Conservation (phyloP, 1,140 invertebrate species). For the Panulirus ornatus region DNA sequence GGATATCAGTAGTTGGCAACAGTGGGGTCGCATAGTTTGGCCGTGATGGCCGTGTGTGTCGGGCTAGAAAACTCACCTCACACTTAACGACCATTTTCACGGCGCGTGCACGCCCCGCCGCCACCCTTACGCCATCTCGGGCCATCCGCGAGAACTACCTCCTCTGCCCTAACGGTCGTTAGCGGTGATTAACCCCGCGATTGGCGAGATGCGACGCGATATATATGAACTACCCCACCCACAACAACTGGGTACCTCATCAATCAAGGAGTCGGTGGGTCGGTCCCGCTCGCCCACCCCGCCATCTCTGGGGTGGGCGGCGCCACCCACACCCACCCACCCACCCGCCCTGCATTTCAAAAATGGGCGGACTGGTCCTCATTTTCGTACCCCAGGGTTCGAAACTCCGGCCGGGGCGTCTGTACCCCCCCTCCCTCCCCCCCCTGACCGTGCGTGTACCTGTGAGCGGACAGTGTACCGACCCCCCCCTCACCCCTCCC, state of each 20-base stretch:
- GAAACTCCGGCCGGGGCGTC: neutral
- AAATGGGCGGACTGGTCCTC: neutral
- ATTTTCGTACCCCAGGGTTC: neutral
- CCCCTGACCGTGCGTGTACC: neutral
- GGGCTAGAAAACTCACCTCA: neutral
- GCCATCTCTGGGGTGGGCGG: too few species aligned
- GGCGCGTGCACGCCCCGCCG: slow-evolving; percentile 3
- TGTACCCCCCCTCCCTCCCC: neutral
- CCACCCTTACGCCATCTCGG: slow-evolving; percentile 2
- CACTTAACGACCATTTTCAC: slow-evolving; percentile 30
- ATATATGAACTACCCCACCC: too few species aligned
- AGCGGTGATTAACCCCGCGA: too few species aligned
- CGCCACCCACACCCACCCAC: too few species aligned
- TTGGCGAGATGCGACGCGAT: too few species aligned
- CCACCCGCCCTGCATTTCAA: slow-evolving; percentile 14
- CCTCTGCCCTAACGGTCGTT: too few species aligned
- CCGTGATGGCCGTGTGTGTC: slow-evolving; percentile 21
- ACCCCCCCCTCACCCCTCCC: neutral
- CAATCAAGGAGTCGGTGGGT: too few species aligned
- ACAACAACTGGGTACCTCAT: too few species aligned
- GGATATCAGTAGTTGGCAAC: slow-evolving; percentile 36
- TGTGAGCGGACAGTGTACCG: neutral
- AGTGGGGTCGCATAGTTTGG: slow-evolving; percentile 56
- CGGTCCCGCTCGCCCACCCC: too few species aligned
- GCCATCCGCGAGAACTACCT: too few species aligned